Evolutionary conservation across 2,797 vertebrate species (phyloP), one percentile per base, ranked within the genome.

Genomic region (Gymnothorax javanicus): DNA sequence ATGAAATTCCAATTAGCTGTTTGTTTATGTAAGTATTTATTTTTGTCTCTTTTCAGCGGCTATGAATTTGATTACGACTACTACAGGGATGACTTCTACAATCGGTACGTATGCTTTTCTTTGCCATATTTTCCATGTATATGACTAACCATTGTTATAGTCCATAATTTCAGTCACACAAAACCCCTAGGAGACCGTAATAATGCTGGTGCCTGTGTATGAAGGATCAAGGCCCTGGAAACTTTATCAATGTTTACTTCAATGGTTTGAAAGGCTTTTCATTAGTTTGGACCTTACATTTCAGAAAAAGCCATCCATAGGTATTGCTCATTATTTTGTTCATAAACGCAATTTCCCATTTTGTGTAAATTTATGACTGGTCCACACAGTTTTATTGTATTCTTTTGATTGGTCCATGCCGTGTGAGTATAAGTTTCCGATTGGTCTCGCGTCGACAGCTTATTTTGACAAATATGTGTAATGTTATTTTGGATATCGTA

Each of bases 71-170:
- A 99, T 93, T 99, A 99, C 58, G 98, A 99, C 93, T 99, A 99
- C 97, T 99, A 99, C 97, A 97, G 98, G 93, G 98, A 99, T 91
- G 98, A 99, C 91, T 99, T 99, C 96, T 99, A 99, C 96, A 98
- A 95, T 93, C 95, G 98, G 98, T 99, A 97, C 43, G 97, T 97
- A 85, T 89, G 12, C 57, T 15, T 25, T 23, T 52, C 4, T 4
- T 50, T 43, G 8, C 9, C 7, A 43, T 23, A 9, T 75, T 17
- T 75, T 8, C 17, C 69, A 73, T 27, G n/a, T 33, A 17, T 0
- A 4, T 57, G 77, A 82, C 12, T n/a, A 79, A 69, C 27, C 57
- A 23, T 54, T 27, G 56, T 43, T 43, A 43, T 17, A 0, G 2
- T 73, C 13, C 71, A 13, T 43, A 12, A 75, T 43, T 12, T 43